Evolutionary conservation across 92 coral and sea anemone genomes (phyloP).

Genomic region (Plumapathes pennacea): DNA sequence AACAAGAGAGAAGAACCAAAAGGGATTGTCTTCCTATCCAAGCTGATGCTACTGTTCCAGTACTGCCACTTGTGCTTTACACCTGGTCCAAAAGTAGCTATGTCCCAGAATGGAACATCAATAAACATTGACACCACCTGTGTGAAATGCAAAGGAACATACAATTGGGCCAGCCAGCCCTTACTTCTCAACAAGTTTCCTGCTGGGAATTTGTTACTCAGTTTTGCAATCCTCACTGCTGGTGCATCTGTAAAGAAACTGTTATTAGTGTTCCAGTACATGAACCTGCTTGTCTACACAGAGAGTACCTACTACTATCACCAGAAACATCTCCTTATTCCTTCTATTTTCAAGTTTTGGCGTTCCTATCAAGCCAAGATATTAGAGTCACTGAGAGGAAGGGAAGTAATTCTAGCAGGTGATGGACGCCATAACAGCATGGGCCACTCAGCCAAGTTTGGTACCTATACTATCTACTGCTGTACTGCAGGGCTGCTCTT

Average conservation of each 20-base stretch:
- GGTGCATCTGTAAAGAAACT: conserved; percentile 49
- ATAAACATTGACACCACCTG: conserved; percentile 32
- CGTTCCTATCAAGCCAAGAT: conserved; percentile 24
- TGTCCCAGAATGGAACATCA: conserved; percentile 42
- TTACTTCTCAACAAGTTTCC: conserved; percentile 38
- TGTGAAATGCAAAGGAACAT: conserved; percentile 30
- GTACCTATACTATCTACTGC: conserved; percentile 9
- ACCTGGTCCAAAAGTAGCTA: conserved; percentile 15
- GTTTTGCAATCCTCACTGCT: conserved; percentile 50
- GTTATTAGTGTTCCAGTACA: conserved; percentile 39
- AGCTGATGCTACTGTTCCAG: conserved; percentile 36
- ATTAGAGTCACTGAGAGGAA: conserved; percentile 29
- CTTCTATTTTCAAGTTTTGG: conserved; percentile 38
- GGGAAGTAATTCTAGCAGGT: conserved; percentile 48
- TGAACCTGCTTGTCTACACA: conserved; percentile 28
- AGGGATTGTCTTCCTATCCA: conserved; percentile 44
- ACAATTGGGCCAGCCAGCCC: conserved; percentile 57
- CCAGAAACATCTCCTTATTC: conserved; percentile 44
- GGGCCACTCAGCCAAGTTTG: conserved; percentile 30
- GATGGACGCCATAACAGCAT: conserved; percentile 49
- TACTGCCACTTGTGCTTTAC: conserved; percentile 53
- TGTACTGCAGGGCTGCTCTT: conserved; percentile 8
- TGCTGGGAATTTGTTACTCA: conserved; percentile 38
- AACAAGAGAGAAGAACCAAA: conserved; percentile 45
- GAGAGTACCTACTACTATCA: conserved; percentile 29